Evolutionary conservation across 2,888 invertebrate species (phyloP), one percentile per base, ranked within the genome.

Genomic region (Anarsia innoxiella): DNA sequence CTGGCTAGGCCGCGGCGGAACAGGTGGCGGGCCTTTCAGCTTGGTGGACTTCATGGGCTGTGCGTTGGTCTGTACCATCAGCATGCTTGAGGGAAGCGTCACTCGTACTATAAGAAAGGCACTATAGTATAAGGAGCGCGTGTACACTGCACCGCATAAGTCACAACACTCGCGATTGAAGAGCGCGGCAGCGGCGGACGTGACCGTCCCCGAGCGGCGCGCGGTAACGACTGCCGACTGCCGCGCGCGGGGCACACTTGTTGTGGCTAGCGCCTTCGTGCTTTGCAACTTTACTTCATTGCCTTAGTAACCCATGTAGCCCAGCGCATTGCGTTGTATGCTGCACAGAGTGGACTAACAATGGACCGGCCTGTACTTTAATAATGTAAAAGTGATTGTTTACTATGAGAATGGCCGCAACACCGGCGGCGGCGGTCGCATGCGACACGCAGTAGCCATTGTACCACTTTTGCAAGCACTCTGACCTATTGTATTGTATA

Each of bases 1-100:
- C 61, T 91, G 89, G 69, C 90, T 91, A 39, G 93, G 93, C 57
- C 93, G 86, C 50, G 93, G 93, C 40, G 93, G 93, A 49, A 93
- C 93, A 56, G 93, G 93, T 51, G 93, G 93, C 48, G 91, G 90
- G 42, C 90, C 89, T 61, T 88, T 82, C 37, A 84, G 58, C 61
- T 83, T 84, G 54, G 51, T 69, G 59, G 65, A 72, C 70, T 84
- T 84, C 80, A 82, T 82, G 46, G 80, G 83, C 53, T 87, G 88
- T 49, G 87, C 75, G 67, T 87, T 88, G 52, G 83, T 87, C 62
- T 86, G 83, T 59, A 87, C 79, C 82, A 87, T 86, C 67, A 84
- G 73, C 84, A 84, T 84, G 59, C 59, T 78, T 66, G 54, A 61
- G 59, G 56, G 61, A 64, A 64, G 66, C 63, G 71, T 70, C 82